Evolutionary conservation across 2,888 invertebrate species (phyloP).

Genomic region (Mystacides longicornis): DNA sequence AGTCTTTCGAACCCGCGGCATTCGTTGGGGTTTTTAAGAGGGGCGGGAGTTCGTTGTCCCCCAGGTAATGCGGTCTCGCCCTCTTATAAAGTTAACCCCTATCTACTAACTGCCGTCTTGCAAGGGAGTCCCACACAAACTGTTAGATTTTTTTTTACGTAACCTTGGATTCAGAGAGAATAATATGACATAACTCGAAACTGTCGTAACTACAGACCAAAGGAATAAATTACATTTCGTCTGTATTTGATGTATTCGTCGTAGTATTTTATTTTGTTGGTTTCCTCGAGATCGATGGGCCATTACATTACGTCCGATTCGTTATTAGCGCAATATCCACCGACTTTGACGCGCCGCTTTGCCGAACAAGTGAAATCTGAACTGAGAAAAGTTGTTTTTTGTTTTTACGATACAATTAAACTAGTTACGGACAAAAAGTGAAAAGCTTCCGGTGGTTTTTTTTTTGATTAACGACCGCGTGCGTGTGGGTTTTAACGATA

Average conservation of each 20-base stretch:
- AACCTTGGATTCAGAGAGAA: no score
- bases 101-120: background rate
- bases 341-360: background rate
- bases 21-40: background rate
- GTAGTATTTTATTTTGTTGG: no score
- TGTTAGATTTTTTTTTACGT: background rate
- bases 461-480: background rate
- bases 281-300: no score
- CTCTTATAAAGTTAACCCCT: background rate
- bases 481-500: no score
- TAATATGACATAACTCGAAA: no score
- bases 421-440: background rate
- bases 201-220: no score
- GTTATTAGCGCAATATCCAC: no score
- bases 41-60: conserved; percentile 1
- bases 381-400: background rate
- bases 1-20: no score
- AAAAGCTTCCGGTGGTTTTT: background rate
- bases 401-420: background rate
- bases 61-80: background rate
- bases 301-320: no score
- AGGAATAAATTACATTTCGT: no score
- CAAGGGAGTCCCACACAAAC: background rate
- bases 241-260: no score
- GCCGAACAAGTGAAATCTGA: background rate